Evolutionary conservation across 2,888 invertebrate species (phyloP), one percentile per base, ranked within the genome.

Genomic region (Hedychridium roseum): DNA sequence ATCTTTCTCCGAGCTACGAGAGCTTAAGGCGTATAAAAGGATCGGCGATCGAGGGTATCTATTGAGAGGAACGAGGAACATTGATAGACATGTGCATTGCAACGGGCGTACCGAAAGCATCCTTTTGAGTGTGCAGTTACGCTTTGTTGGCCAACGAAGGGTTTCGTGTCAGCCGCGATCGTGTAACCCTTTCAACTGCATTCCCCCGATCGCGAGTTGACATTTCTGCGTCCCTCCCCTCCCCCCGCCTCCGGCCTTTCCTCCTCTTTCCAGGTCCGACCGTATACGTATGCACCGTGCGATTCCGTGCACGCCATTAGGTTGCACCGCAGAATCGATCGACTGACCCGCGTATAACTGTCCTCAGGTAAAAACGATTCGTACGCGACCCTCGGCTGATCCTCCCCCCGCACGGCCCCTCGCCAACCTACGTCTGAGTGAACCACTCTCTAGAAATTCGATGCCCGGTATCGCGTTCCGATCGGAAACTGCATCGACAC

Each of bases 71-170:
- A n/a, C n/a, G n/a, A n/a, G n/a, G n/a, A n/a, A n/a, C n/a, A n/a
- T n/a, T n/a, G n/a, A n/a, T n/a, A 18, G 6, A 34, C 9, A 31
- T 2, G 31, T 20, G 34, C 34, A 11, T 30, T 34, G 30, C 21
- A 31, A 15, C 15, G 35, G 23, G 26, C 26, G 30, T 32, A 27
- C 16, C 50, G 37, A 18, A 43, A 38, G 41, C 48, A 49, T 48
- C 41, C 52, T 58, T 62, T 58, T 47, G 48, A 54, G 44, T 51
- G 56, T 43, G 47, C 48, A 57, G 48, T 52, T 59, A 50, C 43
- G 54, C 62, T 62, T 61, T 59, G 62, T 50, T 44, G 44, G 43
- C 18, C 43, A 50, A 43, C 48, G 60, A 49, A 47, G 43, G 50
- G 40, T 37, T 50, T 43, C 31, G 43, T 23, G 27, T 31, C 27